Conservation (phyloP, 2,113 vertebrate species). For the Petaurus breviceps region DNA sequence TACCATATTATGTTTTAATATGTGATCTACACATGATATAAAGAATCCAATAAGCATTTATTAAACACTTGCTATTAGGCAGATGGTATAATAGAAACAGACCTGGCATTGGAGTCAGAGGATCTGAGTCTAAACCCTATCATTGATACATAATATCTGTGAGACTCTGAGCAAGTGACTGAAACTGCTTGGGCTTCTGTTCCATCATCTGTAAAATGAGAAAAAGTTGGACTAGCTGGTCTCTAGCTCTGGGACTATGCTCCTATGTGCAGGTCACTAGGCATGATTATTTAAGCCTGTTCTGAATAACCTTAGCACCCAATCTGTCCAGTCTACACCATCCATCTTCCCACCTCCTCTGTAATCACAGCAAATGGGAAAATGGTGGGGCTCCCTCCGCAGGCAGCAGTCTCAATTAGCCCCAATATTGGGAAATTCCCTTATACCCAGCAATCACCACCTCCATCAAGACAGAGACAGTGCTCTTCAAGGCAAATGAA, state of each 20-base stretch:
- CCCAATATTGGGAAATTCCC: conserved; percentile 18
- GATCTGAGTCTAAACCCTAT: neutral
- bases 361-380: neutral
- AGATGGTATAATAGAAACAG: neutral
- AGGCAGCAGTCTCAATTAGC: conserved; percentile 8
- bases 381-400: neutral
- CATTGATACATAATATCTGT: neutral
- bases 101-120: neutral
- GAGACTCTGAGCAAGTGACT: neutral
- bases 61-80: neutral
- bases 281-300: neutral
- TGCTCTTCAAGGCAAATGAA: neutral
- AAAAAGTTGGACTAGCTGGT: neutral
- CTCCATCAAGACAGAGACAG: neutral
- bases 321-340: neutral
- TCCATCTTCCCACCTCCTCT: neutral
- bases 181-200: neutral
- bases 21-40: neutral
- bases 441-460: neutral
- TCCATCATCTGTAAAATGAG: neutral
- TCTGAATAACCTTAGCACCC: neutral
- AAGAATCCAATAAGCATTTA: neutral
- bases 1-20: neutral
- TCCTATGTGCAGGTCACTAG: neutral
- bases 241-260: neutral